Evolutionary conservation across 2,797 vertebrate species (phyloP).

Genomic region (Carapus acus): DNA sequence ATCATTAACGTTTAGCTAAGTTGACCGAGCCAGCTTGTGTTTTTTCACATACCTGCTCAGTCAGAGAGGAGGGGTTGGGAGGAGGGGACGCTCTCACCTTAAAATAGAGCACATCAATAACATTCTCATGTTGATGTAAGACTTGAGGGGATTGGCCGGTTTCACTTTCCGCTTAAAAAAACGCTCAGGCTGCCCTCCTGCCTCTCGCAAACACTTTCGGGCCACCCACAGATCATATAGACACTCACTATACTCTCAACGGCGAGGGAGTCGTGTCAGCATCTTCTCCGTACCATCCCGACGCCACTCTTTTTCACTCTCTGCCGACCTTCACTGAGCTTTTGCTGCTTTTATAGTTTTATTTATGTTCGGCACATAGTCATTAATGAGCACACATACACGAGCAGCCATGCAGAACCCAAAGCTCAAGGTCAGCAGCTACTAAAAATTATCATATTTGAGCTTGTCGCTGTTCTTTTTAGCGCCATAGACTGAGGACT

Average conservation of each 20-base stretch:
- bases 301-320: slow-evolving; percentile 8
- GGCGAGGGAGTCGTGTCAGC: slow-evolving; percentile 51
- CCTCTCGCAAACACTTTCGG: slow-evolving; percentile 36
- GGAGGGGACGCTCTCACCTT: slow-evolving; percentile 51
- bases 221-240: slow-evolving; percentile 66
- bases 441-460: not conserved
- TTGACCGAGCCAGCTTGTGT: slow-evolving; percentile 34
- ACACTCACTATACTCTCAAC: slow-evolving; percentile 40
- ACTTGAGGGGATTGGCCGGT: slow-evolving; percentile 57
- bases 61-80: slow-evolving; percentile 11
- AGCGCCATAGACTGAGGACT: not conserved
- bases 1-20: slow-evolving; percentile 59
- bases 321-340: slow-evolving; percentile 11
- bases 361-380: slow-evolving; percentile 14
- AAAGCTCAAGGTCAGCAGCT: slow-evolving; percentile 9
- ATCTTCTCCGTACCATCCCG: slow-evolving; percentile 28
- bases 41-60: slow-evolving; percentile 41
- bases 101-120: slow-evolving; percentile 67
- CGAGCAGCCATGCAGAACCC: not conserved
- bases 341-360: slow-evolving; percentile 6
- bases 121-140: slow-evolving; percentile 62
- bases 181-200: slow-evolving; percentile 45
- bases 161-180: slow-evolving; percentile 52
- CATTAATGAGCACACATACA: slow-evolving; percentile 11
- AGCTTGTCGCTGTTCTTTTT: not conserved